phyloP scores from a whole-genome alignment of 2,888 invertebrate genomes.

The Lithophane semibrunnea region DNA sequence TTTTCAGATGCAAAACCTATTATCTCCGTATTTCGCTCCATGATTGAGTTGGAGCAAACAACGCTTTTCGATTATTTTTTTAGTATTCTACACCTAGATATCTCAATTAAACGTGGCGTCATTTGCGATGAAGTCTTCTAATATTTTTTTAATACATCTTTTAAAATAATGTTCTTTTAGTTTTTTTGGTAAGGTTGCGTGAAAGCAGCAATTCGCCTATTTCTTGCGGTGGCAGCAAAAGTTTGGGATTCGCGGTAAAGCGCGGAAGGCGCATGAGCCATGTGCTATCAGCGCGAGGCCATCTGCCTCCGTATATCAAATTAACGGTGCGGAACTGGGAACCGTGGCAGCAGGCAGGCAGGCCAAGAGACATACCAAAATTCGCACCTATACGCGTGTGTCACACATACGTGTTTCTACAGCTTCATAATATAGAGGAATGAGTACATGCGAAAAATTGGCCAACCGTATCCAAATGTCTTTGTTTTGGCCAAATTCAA shows the following conservation, averaged over 20 bases:
- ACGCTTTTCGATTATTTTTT: conserved; percentile 44
- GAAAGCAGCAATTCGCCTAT: conserved; percentile 46
- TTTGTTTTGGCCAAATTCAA: conserved; percentile 72
- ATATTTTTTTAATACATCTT: conserved; percentile 14
- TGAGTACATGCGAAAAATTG: conserved; percentile 72
- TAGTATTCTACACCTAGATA: conserved; percentile 21
- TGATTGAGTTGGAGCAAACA: conserved; percentile 37
- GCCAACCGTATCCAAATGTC: conserved; percentile 76
- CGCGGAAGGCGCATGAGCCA: conserved; percentile 66
- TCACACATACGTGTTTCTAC: conserved; percentile 45
- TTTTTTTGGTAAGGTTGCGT: not conserved
- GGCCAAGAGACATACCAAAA: conserved; percentile 74
- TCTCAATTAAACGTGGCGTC: conserved; percentile 39
- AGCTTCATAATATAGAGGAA: conserved; percentile 19
- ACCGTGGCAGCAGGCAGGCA: conserved; percentile 52
- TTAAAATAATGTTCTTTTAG: not conserved
- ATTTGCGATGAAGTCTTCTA: not conserved
- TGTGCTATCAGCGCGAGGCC: conserved; percentile 76
- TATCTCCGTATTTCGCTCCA: conserved; percentile 33
- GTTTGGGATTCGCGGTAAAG: conserved; percentile 68
- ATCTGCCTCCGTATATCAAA: conserved; percentile 83
- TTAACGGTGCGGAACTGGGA: conserved; percentile 84
- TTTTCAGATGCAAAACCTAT: conserved; percentile 46
- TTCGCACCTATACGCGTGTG: conserved; percentile 75
- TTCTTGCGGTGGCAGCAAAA: conserved; percentile 49